Conservation (phyloP, 2,888 invertebrate species). For the Entomobrya proxima region DNA sequence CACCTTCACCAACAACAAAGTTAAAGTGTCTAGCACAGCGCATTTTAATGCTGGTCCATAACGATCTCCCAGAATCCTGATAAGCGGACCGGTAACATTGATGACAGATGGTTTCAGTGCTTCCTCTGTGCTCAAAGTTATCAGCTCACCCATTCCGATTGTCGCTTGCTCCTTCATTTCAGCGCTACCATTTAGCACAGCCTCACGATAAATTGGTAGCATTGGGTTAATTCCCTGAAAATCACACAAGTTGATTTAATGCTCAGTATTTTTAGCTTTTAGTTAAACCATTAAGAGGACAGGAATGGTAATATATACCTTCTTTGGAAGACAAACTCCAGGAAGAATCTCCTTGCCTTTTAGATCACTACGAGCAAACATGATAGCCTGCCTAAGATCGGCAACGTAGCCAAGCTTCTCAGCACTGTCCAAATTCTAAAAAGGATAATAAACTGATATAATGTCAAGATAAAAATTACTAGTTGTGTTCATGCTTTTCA, state of each 20-base stretch:
- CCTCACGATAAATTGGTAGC: constrained; percentile 96
- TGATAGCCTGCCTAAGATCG: constrained; percentile 94
- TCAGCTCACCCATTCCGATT: constrained; percentile 90
- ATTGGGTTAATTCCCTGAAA: constrained; percentile 91
- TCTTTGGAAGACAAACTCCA: constrained; percentile 91
- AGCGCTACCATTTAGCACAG: constrained; percentile 94
- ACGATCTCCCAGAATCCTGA: constrained; percentile 96
- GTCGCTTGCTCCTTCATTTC: constrained; percentile 98
- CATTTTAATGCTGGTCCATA: constrained; percentile 96
- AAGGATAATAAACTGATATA: constrained; percentile 56
- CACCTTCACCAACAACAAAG: constrained; percentile 93
- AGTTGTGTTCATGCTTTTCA: background rate
- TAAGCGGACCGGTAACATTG: constrained; percentile 97
- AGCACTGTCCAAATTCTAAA: constrained; percentile 86
- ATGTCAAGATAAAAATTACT: background rate
- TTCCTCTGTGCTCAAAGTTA: constrained; percentile 88
- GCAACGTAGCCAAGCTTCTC: constrained; percentile 91
- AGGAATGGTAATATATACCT: constrained; percentile 79
- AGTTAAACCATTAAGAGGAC: background rate
- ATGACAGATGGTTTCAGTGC: constrained; percentile 97
- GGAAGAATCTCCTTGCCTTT: constrained; percentile 86
- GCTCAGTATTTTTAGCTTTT: background rate
- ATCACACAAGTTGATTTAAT: constrained; percentile 32
- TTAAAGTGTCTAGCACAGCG: constrained; percentile 95
- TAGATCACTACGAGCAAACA: constrained; percentile 91